Conservation (phyloP, 2,113 vertebrate genomes). For the Actenoides hombroni region DNA sequence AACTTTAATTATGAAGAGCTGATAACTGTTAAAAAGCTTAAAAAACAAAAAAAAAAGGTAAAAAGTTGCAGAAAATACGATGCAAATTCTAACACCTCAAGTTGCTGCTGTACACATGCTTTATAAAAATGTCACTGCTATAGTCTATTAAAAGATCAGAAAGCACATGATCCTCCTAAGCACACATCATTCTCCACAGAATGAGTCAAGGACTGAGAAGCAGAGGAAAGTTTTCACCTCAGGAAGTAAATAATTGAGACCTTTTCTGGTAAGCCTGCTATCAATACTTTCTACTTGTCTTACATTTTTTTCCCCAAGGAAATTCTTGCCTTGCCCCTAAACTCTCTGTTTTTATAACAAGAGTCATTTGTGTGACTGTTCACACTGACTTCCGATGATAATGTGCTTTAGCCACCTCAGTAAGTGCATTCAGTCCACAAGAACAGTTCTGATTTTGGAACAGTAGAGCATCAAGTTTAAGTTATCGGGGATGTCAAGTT, state of each 20-base stretch:
- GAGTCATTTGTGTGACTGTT: not conserved
- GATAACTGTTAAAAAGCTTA: not conserved
- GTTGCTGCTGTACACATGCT: not conserved
- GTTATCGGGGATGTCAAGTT: not conserved
- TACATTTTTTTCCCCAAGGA: not conserved
- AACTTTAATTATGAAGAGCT: conserved; percentile 28
- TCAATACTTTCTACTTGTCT: not conserved
- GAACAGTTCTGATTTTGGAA: not conserved
- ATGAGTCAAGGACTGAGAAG: conserved; percentile 1
- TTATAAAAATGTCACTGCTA: not conserved
- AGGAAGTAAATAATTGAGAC: not conserved
- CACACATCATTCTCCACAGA: conserved; percentile 1
- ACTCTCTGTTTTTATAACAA: not conserved
- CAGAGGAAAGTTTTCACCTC: not conserved
- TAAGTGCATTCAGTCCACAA: not conserved
- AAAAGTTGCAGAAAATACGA: not conserved
- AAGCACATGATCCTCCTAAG: conserved; percentile 49
- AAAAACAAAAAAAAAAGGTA: not conserved
- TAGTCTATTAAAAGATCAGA: conserved; percentile 52
- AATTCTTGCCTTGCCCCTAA: not conserved
- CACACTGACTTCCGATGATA: not conserved
- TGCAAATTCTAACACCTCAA: conserved; percentile 1
- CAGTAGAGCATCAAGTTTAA: not conserved
- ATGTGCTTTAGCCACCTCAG: not conserved
- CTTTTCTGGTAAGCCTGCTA: not conserved